phyloP scores from a whole-genome alignment of 2,797 vertebrate species.

The Gephyroberyx darwinii region DNA sequence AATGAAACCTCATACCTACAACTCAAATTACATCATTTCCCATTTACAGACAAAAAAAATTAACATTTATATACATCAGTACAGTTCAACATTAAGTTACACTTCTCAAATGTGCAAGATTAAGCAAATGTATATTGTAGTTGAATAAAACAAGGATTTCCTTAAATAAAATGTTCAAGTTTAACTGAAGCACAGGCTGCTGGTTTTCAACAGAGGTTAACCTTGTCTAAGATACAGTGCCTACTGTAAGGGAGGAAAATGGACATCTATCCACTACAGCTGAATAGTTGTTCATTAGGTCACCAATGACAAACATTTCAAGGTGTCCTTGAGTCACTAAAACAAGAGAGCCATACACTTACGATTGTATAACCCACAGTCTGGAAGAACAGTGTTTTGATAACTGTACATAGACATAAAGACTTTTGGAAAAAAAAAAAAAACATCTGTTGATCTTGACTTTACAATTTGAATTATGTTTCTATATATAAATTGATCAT shows the following conservation, averaged over 20 bases:
- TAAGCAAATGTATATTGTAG: conserved; percentile 87
- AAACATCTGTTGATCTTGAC: conserved; percentile 13
- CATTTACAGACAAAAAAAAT: conserved; percentile 85
- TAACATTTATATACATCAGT: conserved; percentile 86
- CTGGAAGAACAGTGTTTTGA: conserved; percentile 44
- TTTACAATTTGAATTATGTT: conserved; percentile 37
- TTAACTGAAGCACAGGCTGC: conserved; percentile 85
- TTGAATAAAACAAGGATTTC: conserved; percentile 80
- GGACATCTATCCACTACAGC: conserved; percentile 42
- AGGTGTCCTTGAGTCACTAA: not conserved
- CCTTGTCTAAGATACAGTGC: conserved; percentile 73
- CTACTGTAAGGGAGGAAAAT: conserved; percentile 51
- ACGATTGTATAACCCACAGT: conserved; percentile 46
- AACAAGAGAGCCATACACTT: conserved; percentile 32
- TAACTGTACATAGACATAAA: conserved; percentile 52
- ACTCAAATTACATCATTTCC: conserved; percentile 82
- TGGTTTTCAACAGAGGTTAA: conserved; percentile 83
- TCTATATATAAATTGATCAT: conserved; percentile 52
- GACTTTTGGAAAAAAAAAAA: conserved; percentile 22
- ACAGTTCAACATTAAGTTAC: conserved; percentile 88
- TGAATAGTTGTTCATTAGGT: conserved; percentile 29
- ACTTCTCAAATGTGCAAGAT: conserved; percentile 88
- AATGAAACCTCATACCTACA: conserved; percentile 83
- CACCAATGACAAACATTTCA: conserved; percentile 22
- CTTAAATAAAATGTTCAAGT: conserved; percentile 86